Base-by-base conservation (phyloP, 2,113 vertebrate genomes). In the Sorex araneus region DNA sequence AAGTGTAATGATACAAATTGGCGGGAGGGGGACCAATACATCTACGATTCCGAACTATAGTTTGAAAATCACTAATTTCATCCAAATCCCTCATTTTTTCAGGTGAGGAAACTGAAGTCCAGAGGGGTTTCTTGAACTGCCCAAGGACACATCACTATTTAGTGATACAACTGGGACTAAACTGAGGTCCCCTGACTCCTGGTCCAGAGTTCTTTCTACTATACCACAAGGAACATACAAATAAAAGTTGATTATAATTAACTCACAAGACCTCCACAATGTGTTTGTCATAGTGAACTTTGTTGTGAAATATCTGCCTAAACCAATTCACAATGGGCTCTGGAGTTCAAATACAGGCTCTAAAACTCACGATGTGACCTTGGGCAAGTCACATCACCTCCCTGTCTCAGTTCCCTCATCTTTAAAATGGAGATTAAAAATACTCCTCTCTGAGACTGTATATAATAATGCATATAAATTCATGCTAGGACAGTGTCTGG, bases 41-140 rank as follows among this genome's bases (percentile, higher is more conserved):
- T 64, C 54, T 77, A 79, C 94, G 12, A 66, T 95, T 91, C 81
- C 86, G 50, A 94, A 94, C 69, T 67, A 85, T 27, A 95, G 66
- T 86, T 92, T 85, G 66, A 93, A 91, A 85, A 90, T 90, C 94
- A 95, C 94, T 96, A 95, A 97, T 86, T 95, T 92, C 96, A 95
- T 70, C 92, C 84, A 96, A 96, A 96, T 92, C 92, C 95, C 95
- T 96, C 96, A 89, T 96, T 97, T 97, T 60, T 96, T 96, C 96
- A 96, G 94, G 93, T 96, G 91, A 95, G 95, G 89, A 96, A 94
- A 96, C 95, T 95, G 85, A 91, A 96, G 89, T 95, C 92, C 94
- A 96, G 95, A 96, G 94, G 84, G 94, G 93, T 96, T 97, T 95
- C 83, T 95, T 97, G 95, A 96, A 93, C 93, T 96, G 80, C 89